Evolutionary conservation across 2,797 vertebrate species (phyloP), one percentile per base, ranked within the genome.

Genomic region (Gorsachius magnificus): DNA sequence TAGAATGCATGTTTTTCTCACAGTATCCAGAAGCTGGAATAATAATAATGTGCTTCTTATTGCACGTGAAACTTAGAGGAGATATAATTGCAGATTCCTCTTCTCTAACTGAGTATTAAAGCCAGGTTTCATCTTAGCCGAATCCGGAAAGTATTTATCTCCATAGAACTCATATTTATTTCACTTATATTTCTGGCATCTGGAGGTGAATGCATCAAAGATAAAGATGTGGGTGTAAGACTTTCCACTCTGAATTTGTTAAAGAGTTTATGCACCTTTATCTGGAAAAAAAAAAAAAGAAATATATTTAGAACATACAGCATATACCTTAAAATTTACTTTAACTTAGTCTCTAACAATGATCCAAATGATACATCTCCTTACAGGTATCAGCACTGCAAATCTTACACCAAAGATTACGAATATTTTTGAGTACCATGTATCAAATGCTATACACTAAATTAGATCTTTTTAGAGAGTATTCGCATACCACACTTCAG

Each of bases 71-170:
- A 98, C 56, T 96, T 93, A 95, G 83, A 97, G 60, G 93, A 96
- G 61, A 89, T 86, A 51, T 33, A 92, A 95, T 63, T 96, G 96
- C 92, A 96, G 92, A 95, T 79, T 96, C 64, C 35, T 94, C 63
- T 96, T 97, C 92, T 93, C 50, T 69, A 57, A 89, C 74, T 82
- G 76, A 87, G 77, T 90, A 18, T 87, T 75, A 92, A 96, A 97
- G 92, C 45, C 87, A 86, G 76, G 72, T 96, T 97, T 98, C 97
- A 99, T 95, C 97, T 97, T 35, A 99, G 80, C 75, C 96, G 97
- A 81, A 99, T 98, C 18, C 98, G 98, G 96, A 98, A 99, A 0
- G 99, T 99, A 77, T 97, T 98, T 97, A 99, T 99, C 91, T 99
- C 99, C 99, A 99, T 99, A 38, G 99, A 98, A 94, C 95, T 98